Percentiles rank a stretch among this genome's conserved stretches.
These are phyloP conservation scores for Malacosoma neustria DNA, from an alignment of 2,888 invertebrate species.

Conservation along the genomic window DNA sequence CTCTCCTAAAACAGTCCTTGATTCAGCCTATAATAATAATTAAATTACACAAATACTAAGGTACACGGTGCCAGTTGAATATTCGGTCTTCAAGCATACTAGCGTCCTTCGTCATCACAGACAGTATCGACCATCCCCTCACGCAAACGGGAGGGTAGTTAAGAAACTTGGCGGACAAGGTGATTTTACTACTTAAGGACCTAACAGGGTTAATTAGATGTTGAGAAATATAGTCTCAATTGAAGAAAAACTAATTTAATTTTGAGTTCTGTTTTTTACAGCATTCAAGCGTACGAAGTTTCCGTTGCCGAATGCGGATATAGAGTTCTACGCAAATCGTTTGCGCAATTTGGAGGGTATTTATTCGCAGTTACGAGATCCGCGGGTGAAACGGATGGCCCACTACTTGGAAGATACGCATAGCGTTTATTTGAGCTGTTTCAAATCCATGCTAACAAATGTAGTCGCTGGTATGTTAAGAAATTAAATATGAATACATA, in stretches of 20 bases:
- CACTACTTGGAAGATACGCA: slow-evolving; percentile 83
- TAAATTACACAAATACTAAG: no score
- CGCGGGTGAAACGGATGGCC: slow-evolving; percentile 88
- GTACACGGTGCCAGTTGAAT: no score
- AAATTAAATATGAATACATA: no score
- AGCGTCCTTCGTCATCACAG: no score
- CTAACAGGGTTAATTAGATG: no score
- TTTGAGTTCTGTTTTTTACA: slow-evolving; percentile 8
- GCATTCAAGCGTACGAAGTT: slow-evolving; percentile 80
- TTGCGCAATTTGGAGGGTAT: slow-evolving; percentile 89
- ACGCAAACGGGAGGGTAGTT: no score
- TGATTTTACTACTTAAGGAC: no score
- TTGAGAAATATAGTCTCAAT: slow-evolving; percentile 1
- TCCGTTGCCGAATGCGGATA: slow-evolving; percentile 82
- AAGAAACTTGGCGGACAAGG: no score
- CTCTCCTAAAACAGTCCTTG: no score
- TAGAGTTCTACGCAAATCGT: slow-evolving; percentile 87
- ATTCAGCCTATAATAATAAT: no score
- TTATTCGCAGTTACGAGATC: slow-evolving; percentile 89
- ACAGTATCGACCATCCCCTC: no score
- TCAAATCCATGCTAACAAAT: slow-evolving; percentile 85
- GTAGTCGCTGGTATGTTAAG: slow-evolving; percentile 87
- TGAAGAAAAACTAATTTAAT: slow-evolving; percentile 1
- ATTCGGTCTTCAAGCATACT: no score
- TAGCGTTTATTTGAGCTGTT: slow-evolving; percentile 86